phyloP scores from a whole-genome alignment of 2,797 vertebrate species.

The Borostomias antarcticus region DNA sequence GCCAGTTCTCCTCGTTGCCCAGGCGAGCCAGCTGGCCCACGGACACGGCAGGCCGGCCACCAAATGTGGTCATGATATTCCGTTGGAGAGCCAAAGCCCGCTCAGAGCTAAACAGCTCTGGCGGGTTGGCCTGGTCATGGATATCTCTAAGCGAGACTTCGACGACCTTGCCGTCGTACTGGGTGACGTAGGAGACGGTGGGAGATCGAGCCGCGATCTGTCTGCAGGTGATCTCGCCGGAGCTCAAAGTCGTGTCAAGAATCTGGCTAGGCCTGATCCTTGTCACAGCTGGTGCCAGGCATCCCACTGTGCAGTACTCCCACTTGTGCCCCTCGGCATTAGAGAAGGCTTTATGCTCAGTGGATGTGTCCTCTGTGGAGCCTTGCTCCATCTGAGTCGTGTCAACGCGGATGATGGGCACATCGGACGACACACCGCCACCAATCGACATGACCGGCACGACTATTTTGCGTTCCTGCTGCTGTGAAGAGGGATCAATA shows the following conservation, averaged over 20 bases:
- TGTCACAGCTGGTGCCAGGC: slow-evolving; percentile 10
- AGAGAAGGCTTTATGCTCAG: slow-evolving; percentile 27
- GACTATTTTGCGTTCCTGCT: no score
- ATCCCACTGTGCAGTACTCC: slow-evolving; percentile 31
- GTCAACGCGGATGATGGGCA: slow-evolving; percentile 23
- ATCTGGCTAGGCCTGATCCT: not conserved
- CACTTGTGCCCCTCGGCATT: slow-evolving; percentile 23
- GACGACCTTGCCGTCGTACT: not conserved
- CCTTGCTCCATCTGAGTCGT: slow-evolving; percentile 30
- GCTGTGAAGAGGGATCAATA: no score
- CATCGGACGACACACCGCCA: not conserved
- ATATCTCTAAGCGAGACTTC: not conserved
- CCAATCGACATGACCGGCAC: no score
- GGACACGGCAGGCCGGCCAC: no score
- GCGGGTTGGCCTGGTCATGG: slow-evolving; percentile 10
- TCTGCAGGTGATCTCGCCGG: slow-evolving; percentile 10
- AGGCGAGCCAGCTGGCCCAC: not conserved
- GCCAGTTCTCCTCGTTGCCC: not conserved
- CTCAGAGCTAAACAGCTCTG: slow-evolving; percentile 12
- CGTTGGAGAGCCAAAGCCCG: not conserved
- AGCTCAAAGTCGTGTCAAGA: not conserved
- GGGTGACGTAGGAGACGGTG: slow-evolving; percentile 9
- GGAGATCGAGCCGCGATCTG: slow-evolving; percentile 21
- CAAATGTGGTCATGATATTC: no score
- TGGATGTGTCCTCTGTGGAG: not conserved